Conservation (phyloP, 2,113 vertebrate genomes). For the Gymnocephalus cernua region DNA sequence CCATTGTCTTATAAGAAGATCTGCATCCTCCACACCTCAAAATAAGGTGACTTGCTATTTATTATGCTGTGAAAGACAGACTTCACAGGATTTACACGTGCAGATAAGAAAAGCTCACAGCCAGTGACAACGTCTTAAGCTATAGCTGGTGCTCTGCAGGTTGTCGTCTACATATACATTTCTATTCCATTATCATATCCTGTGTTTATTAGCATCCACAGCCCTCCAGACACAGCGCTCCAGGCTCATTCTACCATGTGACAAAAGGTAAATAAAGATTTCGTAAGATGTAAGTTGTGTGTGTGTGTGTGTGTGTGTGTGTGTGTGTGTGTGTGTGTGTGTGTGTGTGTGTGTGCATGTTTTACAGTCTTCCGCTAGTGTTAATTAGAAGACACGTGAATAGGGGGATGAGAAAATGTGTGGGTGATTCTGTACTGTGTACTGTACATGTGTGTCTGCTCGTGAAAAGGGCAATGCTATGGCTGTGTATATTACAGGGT, state of each 20-base stretch:
- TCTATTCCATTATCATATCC: conserved; percentile 32
- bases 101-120: conserved; percentile 33
- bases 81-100: conserved; percentile 7
- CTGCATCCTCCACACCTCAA: conserved; percentile 44
- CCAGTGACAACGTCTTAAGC: background rate
- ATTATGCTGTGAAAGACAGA: background rate
- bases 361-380: background rate
- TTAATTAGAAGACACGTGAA: conserved; percentile 34
- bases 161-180: conserved; percentile 16
- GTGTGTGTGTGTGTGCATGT: background rate
- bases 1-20: conserved; percentile 14
- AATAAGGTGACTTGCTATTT: conserved; percentile 25
- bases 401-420: background rate
- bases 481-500: background rate
- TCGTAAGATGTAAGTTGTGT: too few relatives aligned
- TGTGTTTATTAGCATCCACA: conserved; percentile 5
- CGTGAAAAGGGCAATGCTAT: background rate
- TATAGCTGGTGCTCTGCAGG: conserved; percentile 8
- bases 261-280: conserved; percentile 43
- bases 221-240: conserved; percentile 43
- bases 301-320: background rate
- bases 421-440: background rate
- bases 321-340: conserved; percentile 13
- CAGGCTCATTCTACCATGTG: conserved; percentile 18
- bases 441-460: background rate